phyloP scores from a whole-genome alignment of 2,797 vertebrate species.

The Tenualosa ilisha region DNA sequence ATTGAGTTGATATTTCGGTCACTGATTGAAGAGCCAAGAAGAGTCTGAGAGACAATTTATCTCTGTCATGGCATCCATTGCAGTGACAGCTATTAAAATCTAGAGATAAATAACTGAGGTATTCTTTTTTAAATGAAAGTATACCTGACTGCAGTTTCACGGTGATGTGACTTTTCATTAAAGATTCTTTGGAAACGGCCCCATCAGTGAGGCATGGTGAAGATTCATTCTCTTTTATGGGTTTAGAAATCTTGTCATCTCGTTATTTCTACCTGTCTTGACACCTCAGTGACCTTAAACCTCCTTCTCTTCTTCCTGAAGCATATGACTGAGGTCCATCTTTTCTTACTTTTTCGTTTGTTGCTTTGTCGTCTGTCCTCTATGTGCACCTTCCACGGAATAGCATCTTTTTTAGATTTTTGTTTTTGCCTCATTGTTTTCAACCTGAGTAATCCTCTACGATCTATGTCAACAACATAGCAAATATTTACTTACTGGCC shows the following conservation, averaged over 20 bases:
- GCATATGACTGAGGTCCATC: neutral
- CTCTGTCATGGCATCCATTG: constrained; percentile 15
- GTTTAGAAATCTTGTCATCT: constrained; percentile 25
- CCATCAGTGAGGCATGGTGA: neutral
- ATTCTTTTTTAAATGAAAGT: neutral
- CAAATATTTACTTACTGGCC: neutral
- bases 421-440: neutral
- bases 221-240: neutral
- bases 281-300: constrained; percentile 46
- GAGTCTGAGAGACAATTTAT: constrained; percentile 14
- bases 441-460: neutral
- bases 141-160: neutral
- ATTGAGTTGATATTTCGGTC: constrained; percentile 1
- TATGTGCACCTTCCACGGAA: neutral
- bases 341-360: neutral
- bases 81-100: constrained; percentile 1
- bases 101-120: neutral
- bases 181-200: neutral
- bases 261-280: constrained; percentile 43
- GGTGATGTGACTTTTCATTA: neutral
- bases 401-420: neutral
- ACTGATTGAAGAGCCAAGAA: neutral
- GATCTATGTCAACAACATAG: neutral
- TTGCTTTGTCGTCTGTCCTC: neutral
- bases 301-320: neutral